These are phyloP conservation scores for Wasmannia auropunctata DNA, from an alignment of 1,140 invertebrate species.

Conservation along the genomic window DNA sequence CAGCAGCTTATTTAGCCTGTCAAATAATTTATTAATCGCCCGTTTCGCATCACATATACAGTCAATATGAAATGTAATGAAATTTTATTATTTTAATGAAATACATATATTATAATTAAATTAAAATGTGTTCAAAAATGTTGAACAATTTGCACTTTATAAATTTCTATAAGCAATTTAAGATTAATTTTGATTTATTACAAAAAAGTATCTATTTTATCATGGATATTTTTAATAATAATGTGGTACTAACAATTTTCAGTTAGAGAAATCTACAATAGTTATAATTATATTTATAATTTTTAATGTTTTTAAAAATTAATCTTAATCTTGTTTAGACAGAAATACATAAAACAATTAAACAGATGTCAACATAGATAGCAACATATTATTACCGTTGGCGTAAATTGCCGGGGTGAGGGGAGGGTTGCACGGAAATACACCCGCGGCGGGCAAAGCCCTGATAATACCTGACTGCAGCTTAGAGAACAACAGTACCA, in stretches of 20 bases:
- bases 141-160: background rate
- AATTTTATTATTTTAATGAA: background rate
- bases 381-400: slow-evolving; percentile 76
- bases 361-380: background rate
- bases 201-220: background rate
- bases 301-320: background rate
- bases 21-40: background rate
- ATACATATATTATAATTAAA: background rate
- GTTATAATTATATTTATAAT: background rate
- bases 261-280: background rate
- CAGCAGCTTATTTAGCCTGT: background rate
- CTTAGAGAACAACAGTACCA: slow-evolving; percentile 83
- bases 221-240: background rate
- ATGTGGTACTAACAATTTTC: background rate
- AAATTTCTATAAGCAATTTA: background rate
- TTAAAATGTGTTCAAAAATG: background rate
- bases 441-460: slow-evolving; percentile 72
- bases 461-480: slow-evolving; percentile 80
- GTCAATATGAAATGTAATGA: background rate
- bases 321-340: background rate
- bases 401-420: slow-evolving; percentile 81
- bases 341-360: background rate
- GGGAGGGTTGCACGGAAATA: slow-evolving; percentile 83
- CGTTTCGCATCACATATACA: background rate
- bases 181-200: background rate